A percentile compares a stretch with the other conserved stretches of the same genome.
These are phyloP conservation scores for Rhynchonycteris naso DNA, from an alignment of 2,797 vertebrate genomes.

Conservation along the genomic window DNA sequence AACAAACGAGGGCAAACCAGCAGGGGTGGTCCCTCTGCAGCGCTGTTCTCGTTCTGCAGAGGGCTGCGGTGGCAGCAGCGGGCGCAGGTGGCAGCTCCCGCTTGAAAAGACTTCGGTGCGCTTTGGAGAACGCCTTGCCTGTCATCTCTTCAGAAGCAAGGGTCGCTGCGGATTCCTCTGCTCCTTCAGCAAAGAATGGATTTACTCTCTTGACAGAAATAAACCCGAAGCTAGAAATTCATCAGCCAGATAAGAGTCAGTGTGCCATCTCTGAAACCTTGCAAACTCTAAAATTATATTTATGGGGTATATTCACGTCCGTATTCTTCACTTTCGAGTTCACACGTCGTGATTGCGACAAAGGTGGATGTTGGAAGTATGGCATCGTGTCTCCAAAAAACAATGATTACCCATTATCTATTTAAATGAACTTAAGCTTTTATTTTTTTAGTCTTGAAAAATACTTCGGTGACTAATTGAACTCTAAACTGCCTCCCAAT, in stretches of 20 bases:
- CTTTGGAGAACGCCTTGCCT: neutral
- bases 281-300: neutral
- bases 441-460: neutral
- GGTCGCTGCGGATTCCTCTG: neutral
- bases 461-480: neutral
- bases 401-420: neutral
- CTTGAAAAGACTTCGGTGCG: neutral
- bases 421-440: neutral
- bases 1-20: fast-evolving
- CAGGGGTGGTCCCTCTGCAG: fast-evolving
- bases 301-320: neutral
- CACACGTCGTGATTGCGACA: neutral
- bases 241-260: neutral
- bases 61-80: neutral
- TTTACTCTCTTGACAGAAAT: neutral
- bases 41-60: neutral
- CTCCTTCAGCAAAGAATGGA: neutral
- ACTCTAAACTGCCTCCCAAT: neutral
- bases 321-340: neutral
- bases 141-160: neutral
- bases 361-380: neutral
- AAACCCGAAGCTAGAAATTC: neutral
- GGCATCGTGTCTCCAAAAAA: neutral
- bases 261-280: neutral
- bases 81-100: neutral